Evolutionary conservation across 2,113 vertebrate genomes (phyloP).

Genomic region (Poicephalus gulielmi): DNA sequence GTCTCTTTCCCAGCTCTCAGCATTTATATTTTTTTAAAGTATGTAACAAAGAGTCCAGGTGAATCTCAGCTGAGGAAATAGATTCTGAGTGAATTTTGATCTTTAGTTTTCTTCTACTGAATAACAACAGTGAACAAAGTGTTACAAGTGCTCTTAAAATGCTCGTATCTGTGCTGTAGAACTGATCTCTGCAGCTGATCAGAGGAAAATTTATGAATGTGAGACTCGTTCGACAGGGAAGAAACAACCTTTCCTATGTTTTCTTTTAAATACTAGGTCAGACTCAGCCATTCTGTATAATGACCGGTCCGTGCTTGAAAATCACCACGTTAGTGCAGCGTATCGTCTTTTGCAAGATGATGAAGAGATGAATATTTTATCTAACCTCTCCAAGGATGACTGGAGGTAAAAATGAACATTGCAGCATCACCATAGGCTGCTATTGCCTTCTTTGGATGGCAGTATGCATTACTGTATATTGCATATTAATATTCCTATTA

Average conservation of each 20-base stretch:
- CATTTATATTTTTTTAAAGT: not conserved
- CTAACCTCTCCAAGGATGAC: slow-evolving; percentile 93
- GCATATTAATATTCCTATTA: not conserved
- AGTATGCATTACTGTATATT: not conserved
- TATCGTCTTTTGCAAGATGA: slow-evolving; percentile 92
- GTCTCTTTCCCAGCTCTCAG: not conserved
- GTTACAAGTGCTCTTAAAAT: not conserved
- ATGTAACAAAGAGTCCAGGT: not conserved
- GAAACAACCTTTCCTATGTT: not conserved
- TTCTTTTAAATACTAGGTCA: slow-evolving; percentile 78
- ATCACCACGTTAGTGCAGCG: slow-evolving; percentile 91
- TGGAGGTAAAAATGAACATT: slow-evolving; percentile 85
- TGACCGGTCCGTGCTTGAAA: slow-evolving; percentile 91
- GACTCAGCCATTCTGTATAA: slow-evolving; percentile 94
- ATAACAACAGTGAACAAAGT: not conserved
- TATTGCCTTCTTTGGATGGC: not conserved
- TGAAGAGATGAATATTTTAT: slow-evolving; percentile 92
- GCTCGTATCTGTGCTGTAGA: not conserved
- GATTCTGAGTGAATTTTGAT: not conserved
- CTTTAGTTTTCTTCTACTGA: not conserved
- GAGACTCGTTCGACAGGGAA: not conserved
- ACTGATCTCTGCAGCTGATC: not conserved
- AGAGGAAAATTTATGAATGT: not conserved
- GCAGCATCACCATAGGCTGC: not conserved
- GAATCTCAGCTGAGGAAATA: not conserved